These are phyloP conservation scores for Pissodes strobi DNA, from an alignment of 1,140 invertebrate species.

Conservation along the genomic window DNA sequence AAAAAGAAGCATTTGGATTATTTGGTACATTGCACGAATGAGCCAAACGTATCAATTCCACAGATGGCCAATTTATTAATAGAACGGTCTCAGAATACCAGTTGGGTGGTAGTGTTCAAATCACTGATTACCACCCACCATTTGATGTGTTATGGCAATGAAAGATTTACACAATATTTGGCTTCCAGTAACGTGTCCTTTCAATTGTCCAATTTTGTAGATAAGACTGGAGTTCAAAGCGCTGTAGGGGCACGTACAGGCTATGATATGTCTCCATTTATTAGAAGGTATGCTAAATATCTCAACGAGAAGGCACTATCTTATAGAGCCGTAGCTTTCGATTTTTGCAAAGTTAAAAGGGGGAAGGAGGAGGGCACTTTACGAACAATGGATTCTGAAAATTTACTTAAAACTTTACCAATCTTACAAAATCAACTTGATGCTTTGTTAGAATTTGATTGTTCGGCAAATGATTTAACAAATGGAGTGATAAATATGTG, in stretches of 20 bases:
- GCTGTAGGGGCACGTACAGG: constrained; percentile 67
- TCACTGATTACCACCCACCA: constrained; percentile 98
- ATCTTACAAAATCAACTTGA: constrained; percentile 95
- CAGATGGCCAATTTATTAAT: constrained; percentile 97
- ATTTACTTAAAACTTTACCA: constrained; percentile 95
- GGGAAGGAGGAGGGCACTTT: constrained; percentile 97
- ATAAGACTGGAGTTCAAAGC: constrained; percentile 92
- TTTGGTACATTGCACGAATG: constrained; percentile 98
- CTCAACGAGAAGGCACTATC: constrained; percentile 98
- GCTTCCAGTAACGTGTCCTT: constrained; percentile 99
- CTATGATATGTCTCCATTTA: constrained; percentile 99
- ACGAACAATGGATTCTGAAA: constrained; percentile 96
- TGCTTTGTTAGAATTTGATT: constrained; percentile 96
- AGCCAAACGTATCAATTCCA: constrained; percentile 99
- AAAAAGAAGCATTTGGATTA: constrained; percentile 99
- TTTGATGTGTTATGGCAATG: constrained; percentile 99
- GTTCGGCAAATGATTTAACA: constrained; percentile 93
- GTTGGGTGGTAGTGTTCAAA: constrained; percentile 99
- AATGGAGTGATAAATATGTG: constrained; percentile 99
- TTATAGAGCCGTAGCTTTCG: constrained; percentile 97
- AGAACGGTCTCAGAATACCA: constrained; percentile 89
- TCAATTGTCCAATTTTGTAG: constrained; percentile 95
- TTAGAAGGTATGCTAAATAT: constrained; percentile 98
- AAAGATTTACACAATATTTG: constrained; percentile 99
- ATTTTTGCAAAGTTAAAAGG: constrained; percentile 99